phyloP scores from a whole-genome alignment of 2,113 vertebrate genomes.

The Anarrhichthys ocellatus region DNA sequence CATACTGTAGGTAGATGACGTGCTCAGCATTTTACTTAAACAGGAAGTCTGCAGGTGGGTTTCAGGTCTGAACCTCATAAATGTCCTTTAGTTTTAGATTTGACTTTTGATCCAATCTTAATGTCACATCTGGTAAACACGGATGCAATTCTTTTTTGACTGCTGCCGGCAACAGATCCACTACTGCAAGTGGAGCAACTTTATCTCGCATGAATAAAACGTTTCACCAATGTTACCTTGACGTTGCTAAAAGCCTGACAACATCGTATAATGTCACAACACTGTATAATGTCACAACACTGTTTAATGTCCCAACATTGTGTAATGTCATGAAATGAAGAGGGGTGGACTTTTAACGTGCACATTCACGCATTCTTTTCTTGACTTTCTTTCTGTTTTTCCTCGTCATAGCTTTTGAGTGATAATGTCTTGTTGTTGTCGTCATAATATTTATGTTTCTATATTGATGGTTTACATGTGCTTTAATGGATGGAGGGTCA shows the following conservation, averaged over 20 bases:
- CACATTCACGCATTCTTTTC: not conserved
- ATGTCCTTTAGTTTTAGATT: not conserved
- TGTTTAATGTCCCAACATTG: slow-evolving; percentile 42
- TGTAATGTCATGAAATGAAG: slow-evolving; percentile 1
- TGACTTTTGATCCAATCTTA: not conserved
- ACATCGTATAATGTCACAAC: slow-evolving; percentile 41
- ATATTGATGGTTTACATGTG: not conserved
- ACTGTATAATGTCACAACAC: slow-evolving; percentile 10
- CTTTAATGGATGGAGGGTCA: not conserved
- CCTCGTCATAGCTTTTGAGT: not conserved
- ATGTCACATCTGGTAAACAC: not conserved
- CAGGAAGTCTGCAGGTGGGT: not conserved
- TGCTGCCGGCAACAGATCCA: not conserved
- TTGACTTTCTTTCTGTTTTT: not conserved
- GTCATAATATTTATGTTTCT: not conserved
- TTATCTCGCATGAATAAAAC: not conserved
- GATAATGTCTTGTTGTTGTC: not conserved
- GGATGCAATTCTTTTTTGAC: not conserved
- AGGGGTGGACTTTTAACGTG: not conserved
- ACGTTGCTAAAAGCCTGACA: not conserved
- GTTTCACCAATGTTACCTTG: not conserved
- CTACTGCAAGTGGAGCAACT: not conserved
- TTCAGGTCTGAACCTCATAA: slow-evolving; percentile 4
- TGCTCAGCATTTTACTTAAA: slow-evolving; percentile 31
- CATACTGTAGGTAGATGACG: not conserved